Evolutionary conservation across 2,113 vertebrate species (phyloP), one percentile per base, ranked within the genome.

Genomic region (Upupa epops): DNA sequence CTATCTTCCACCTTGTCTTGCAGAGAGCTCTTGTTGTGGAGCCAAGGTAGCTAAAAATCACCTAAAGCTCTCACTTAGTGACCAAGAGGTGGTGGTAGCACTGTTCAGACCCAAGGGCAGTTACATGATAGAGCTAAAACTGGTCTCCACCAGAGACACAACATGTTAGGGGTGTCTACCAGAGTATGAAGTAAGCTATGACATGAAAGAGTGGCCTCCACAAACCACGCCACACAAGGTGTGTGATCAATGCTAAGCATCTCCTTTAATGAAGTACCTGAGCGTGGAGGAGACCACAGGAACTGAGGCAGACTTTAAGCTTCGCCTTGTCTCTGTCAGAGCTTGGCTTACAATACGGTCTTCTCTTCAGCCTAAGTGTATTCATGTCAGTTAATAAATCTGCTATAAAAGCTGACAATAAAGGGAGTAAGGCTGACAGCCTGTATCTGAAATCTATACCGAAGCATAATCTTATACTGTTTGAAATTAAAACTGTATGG

Each of bases 351-450:
- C 40, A 95, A 72, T 82, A 86, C 29, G 31, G 73, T 75, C 54
- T 61, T 48, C 37, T 68, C 80, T 66, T 85, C 91, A 81, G 69
- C 45, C 42, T 89, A 86, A 94, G 90, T 82, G 34, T 79, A 89
- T 93, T 91, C 86, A 54, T 84, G 78, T 79, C 93, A 92, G 86
- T 86, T 95, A 93, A 93, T 89, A 94, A 92, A 95, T 95, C 61
- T 87, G 58, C 55, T 72, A 70, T 28, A 84, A 76, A 92, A 91
- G 51, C 29, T 28, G 46, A 72, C 54, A 58, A 72, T 93, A 94
- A 94, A 89, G 19, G 75, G 49, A 72, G 36, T 93, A 88, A 93
- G 1, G 4, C 46, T 75, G 81, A 91, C 1, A 3, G 74, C 5
- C 0, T 79, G 28, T 82, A 95, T 91, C 74, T 90, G 89, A 96